These are phyloP conservation scores for Takifugu bimaculatus DNA, from an alignment of 2,113 vertebrate species.

Conservation along the genomic window DNA sequence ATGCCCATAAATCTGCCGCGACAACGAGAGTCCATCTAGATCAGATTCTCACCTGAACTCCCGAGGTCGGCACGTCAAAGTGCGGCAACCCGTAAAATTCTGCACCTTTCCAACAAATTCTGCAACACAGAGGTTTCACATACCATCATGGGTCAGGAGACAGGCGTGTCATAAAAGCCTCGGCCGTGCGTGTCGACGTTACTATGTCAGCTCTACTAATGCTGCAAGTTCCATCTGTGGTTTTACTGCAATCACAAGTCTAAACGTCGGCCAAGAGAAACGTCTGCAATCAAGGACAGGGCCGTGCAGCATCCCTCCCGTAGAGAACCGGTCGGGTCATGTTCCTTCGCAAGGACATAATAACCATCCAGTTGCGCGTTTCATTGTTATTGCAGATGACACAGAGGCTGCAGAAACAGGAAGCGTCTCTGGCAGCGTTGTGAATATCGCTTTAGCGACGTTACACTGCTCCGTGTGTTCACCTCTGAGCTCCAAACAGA, in stretches of 20 bases:
- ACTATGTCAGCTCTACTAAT: slow-evolving; percentile 2
- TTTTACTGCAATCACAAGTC: slow-evolving; percentile 33
- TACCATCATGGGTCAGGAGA: neutral
- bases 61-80: slow-evolving; percentile 19
- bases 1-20: neutral
- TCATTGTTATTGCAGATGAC: too few relatives aligned
- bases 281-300: neutral
- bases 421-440: too few relatives aligned
- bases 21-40: neutral
- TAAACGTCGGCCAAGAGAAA: slow-evolving; percentile 17
- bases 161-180: too few relatives aligned
- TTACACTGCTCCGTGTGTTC: neutral
- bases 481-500: neutral
- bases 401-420: too few relatives aligned
- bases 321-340: neutral
- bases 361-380: too few relatives aligned
- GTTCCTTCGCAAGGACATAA: neutral
- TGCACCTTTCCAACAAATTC: slow-evolving; percentile 19
- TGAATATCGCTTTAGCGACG: too few relatives aligned
- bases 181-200: slow-evolving; percentile 2
- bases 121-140: neutral
- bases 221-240: slow-evolving; percentile 31
- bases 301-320: neutral
- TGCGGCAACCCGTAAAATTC: slow-evolving; percentile 5
- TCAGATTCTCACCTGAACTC: slow-evolving; percentile 1